These are phyloP conservation scores for Hemaris fuciformis DNA, from an alignment of 2,888 invertebrate genomes.

Conservation along the genomic window DNA sequence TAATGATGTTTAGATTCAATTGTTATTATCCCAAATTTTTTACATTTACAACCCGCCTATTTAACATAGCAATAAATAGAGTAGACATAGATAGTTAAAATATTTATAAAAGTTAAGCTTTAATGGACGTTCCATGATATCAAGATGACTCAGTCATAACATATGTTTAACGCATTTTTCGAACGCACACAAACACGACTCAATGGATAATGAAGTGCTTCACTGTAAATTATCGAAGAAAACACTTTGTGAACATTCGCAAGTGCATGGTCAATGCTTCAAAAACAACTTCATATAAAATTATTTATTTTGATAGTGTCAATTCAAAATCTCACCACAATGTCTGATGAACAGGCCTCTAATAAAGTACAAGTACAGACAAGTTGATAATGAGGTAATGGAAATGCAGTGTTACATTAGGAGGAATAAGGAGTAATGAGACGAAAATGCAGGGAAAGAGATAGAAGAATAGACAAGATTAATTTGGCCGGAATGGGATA, in stretches of 20 bases:
- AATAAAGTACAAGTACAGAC: no score
- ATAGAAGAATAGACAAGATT: no score
- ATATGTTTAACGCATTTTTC: slow-evolving; percentile 8
- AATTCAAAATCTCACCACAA: no score
- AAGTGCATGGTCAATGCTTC: neutral
- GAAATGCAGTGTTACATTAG: no score
- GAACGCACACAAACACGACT: slow-evolving; percentile 16
- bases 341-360: no score
- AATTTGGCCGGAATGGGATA: no score
- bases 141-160: neutral
- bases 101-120: slow-evolving; percentile 11
- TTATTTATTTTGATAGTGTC: no score
- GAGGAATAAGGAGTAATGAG: no score
- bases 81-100: slow-evolving; percentile 60
- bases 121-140: neutral
- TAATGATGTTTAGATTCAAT: slow-evolving; percentile 43
- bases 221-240: neutral
- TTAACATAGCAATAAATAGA: slow-evolving; percentile 80
- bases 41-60: slow-evolving; percentile 78
- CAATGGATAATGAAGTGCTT: neutral
- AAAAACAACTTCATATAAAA: neutral
- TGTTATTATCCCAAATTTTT: slow-evolving; percentile 61
- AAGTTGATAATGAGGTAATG: no score
- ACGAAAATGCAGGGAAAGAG: no score
- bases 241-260: neutral